Evolutionary conservation across 2,888 invertebrate genomes (phyloP).

Genomic region (Arge pagana): DNA sequence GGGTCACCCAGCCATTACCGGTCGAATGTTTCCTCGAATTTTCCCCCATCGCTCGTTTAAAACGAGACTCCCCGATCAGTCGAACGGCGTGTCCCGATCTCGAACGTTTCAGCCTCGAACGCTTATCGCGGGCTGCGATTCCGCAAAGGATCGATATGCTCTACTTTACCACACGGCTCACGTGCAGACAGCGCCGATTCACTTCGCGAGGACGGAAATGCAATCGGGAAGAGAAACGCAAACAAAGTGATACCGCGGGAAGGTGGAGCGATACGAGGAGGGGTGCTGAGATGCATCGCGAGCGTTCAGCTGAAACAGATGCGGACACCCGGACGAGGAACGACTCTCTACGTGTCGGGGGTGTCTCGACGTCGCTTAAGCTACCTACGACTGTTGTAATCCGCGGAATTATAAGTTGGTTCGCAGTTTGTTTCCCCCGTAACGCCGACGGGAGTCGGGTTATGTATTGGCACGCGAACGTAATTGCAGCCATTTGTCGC

Average conservation of each 20-base stretch:
- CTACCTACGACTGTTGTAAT: conserved; percentile 1
- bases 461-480: conserved; percentile 50
- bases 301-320: no score
- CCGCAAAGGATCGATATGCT: no score
- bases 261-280: no score
- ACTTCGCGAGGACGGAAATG: no score
- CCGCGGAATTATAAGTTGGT: conserved; percentile 9
- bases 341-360: no score
- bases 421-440: conserved; percentile 1
- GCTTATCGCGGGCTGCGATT: no score
- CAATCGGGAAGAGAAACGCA: no score
- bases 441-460: conserved; percentile 28
- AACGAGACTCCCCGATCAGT: conserved; percentile 15
- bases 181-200: no score
- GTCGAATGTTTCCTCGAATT: conserved; percentile 12
- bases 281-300: no score
- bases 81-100: conserved; percentile 11
- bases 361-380: conserved; percentile 9
- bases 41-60: conserved; percentile 7
- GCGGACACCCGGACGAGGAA: no score
- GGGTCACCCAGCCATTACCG: neutral
- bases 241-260: no score
- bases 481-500: conserved; percentile 53
- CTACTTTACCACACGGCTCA: no score
- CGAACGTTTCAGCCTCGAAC: conserved; percentile 8